Percentiles rank a stretch among this genome's conserved stretches.
Evolutionary conservation across 1,140 invertebrate genomes (phyloP).

Genomic region (Drosophila serrata): DNA sequence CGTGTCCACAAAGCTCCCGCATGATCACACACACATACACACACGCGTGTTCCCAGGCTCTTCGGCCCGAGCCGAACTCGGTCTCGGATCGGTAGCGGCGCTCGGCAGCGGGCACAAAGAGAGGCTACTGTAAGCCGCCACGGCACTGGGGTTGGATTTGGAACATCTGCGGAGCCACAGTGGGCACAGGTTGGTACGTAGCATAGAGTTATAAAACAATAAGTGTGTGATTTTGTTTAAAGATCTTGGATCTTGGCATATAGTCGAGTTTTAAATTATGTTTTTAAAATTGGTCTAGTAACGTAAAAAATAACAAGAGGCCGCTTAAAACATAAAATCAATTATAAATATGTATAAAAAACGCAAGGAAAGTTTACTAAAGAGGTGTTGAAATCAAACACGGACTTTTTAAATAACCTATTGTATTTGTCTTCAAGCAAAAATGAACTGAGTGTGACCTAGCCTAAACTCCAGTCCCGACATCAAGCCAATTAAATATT

Average conservation of each 20-base stretch:
- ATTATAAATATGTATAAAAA: no score
- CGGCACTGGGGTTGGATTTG: conserved; percentile 52
- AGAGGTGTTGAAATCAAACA: no score
- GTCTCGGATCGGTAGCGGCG: conserved; percentile 70
- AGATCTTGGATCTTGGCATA: background rate
- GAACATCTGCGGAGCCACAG: conserved; percentile 45
- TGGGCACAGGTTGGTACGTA: conserved; percentile 6
- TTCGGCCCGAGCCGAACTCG: conserved; percentile 56
- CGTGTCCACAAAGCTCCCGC: conserved; percentile 62
- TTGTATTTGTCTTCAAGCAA: no score
- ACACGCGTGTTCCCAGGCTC: conserved; percentile 13
- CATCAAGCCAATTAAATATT: no score
- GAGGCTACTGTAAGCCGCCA: conserved; percentile 75
- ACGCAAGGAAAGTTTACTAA: no score
- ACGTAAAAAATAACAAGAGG: background rate
- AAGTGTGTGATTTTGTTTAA: background rate
- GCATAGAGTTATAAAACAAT: background rate
- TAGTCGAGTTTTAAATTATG: background rate
- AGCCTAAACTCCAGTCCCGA: no score
- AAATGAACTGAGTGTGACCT: no score
- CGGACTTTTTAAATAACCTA: no score
- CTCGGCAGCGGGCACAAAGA: conserved; percentile 76
- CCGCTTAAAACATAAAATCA: background rate
- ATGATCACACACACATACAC: conserved; percentile 58
- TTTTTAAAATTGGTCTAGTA: background rate